These are phyloP conservation scores for Ochropleura plecta DNA, from an alignment of 2,888 invertebrate species.

Conservation along the genomic window DNA sequence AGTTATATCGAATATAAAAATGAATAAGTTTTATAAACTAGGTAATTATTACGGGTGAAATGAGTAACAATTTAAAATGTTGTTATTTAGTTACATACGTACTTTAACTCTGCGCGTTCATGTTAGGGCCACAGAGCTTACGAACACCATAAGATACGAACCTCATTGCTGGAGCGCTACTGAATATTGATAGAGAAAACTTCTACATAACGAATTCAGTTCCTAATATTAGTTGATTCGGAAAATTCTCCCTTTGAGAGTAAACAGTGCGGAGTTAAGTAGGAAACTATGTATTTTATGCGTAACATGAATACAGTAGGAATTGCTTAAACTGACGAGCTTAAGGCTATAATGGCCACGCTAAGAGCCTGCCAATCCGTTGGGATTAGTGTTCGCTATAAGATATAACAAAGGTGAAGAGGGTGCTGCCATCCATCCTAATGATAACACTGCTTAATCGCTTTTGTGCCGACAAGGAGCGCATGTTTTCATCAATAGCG, in stretches of 20 bases:
- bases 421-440: not conserved
- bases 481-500: not conserved
- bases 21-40: too few relatives aligned
- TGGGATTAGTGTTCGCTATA: constrained; percentile 37
- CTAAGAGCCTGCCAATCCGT: constrained; percentile 19
- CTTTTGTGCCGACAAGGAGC: not conserved
- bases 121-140: constrained; percentile 2
- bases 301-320: constrained; percentile 6
- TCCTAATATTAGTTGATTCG: constrained; percentile 11
- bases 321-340: constrained; percentile 9
- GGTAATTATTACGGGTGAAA: not conserved
- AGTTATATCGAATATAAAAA: too few relatives aligned
- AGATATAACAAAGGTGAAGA: constrained; percentile 32
- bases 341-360: constrained; percentile 15
- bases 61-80: not conserved
- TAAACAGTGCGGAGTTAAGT: constrained; percentile 6
- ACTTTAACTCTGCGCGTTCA: not conserved
- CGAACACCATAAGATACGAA: constrained; percentile 20
- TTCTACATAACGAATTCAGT: constrained; percentile 4
- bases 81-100: not conserved
- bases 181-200: constrained; percentile 36
- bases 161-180: constrained; percentile 1
- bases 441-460: constrained; percentile 20
- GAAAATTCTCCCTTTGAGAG: constrained; percentile 21
- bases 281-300: constrained; percentile 14